Percentiles rank a stretch among this genome's conserved stretches.
Evolutionary conservation across 2,888 invertebrate genomes (phyloP).

Genomic region (Beris morrisii): DNA sequence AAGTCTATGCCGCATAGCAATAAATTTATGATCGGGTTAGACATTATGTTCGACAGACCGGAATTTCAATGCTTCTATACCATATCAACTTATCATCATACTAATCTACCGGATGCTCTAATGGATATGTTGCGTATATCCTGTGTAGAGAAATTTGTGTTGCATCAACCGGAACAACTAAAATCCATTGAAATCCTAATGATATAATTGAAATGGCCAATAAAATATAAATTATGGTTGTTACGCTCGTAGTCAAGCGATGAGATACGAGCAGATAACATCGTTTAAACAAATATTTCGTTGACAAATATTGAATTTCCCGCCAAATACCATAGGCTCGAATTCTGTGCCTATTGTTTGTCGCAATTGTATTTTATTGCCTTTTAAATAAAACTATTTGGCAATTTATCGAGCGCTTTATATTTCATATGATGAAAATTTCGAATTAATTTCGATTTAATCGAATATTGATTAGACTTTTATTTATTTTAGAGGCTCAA

Average conservation of each 20-base stretch:
- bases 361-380: background rate
- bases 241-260: background rate
- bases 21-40: too few relatives aligned
- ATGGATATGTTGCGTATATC: too few relatives aligned
- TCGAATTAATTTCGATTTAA: background rate
- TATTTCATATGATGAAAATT: background rate
- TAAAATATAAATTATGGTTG: background rate
- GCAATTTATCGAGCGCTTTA: background rate
- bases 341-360: background rate
- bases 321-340: background rate
- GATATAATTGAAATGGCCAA: background rate
- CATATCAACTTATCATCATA: too few relatives aligned
- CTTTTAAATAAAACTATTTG: background rate
- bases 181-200: too few relatives aligned
- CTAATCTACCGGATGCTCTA: too few relatives aligned
- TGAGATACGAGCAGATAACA: background rate
- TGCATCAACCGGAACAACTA: too few relatives aligned
- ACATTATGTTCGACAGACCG: too few relatives aligned
- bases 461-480: slow-evolving; percentile 38
- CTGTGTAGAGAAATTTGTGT: too few relatives aligned
- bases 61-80: too few relatives aligned
- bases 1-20: too few relatives aligned
- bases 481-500: slow-evolving; percentile 42
- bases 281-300: background rate
- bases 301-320: slow-evolving; percentile 1